Evolutionary conservation across 2,797 vertebrate genomes (phyloP).

Genomic region (Chelmon rostratus): DNA sequence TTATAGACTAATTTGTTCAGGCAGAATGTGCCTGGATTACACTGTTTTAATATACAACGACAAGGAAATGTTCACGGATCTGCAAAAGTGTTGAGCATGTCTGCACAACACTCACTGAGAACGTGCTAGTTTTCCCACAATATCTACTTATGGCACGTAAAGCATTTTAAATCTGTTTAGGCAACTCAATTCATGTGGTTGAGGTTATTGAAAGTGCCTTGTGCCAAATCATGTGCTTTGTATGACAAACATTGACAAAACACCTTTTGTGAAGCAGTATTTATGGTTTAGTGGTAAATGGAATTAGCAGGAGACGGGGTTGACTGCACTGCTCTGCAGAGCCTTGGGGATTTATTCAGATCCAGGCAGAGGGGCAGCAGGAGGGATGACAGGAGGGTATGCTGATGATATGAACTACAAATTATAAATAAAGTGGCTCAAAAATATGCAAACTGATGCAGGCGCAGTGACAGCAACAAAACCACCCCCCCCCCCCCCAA

Average conservation of each 20-base stretch:
- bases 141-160: neutral
- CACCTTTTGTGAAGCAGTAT: neutral
- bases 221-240: no score
- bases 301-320: conserved; percentile 4
- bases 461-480: neutral
- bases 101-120: neutral
- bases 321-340: conserved; percentile 7
- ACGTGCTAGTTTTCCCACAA: neutral
- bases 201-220: no score
- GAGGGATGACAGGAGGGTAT: neutral
- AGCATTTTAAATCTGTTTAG: neutral
- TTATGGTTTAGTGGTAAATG: neutral
- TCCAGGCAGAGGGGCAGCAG: conserved; percentile 13
- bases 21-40: neutral
- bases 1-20: neutral
- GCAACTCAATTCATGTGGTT: neutral
- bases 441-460: neutral
- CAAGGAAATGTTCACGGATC: neutral
- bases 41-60: neutral
- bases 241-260: neutral
- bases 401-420: conserved; percentile 5
- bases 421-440: neutral
- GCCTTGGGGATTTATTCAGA: conserved; percentile 14
- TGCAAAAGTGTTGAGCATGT: no score
- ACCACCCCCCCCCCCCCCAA: no score